Evolutionary conservation across 2,888 invertebrate species (phyloP).

Genomic region (Agrotis clavis): DNA sequence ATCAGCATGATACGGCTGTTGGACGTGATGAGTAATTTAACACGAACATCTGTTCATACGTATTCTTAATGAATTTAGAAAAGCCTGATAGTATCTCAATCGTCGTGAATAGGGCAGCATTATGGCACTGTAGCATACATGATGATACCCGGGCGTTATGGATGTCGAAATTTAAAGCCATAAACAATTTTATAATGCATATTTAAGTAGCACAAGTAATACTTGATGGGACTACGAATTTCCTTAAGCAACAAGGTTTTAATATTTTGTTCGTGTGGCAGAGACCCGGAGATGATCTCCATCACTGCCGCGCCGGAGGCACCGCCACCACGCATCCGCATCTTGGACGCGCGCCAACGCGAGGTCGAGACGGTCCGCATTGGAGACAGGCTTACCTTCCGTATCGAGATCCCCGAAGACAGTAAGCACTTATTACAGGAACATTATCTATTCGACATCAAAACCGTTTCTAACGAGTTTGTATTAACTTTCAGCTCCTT

Average conservation of each 20-base stretch:
- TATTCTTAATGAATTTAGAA: slow-evolving; percentile 71
- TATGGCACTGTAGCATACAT: slow-evolving; percentile 51
- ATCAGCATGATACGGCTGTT: slow-evolving; percentile 66
- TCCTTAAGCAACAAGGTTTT: slow-evolving; percentile 5
- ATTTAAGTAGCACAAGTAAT: neutral
- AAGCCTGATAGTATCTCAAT: slow-evolving; percentile 68
- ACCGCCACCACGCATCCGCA: slow-evolving; percentile 97
- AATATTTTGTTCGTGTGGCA: slow-evolving; percentile 71
- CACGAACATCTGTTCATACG: slow-evolving; percentile 69
- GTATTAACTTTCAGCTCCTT: slow-evolving; percentile 93
- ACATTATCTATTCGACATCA: slow-evolving; percentile 16
- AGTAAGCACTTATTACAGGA: slow-evolving; percentile 92
- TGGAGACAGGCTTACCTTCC: slow-evolving; percentile 98
- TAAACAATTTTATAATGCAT: slow-evolving; percentile 27
- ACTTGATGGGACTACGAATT: neutral
- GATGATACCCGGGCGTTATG: slow-evolving; percentile 23
- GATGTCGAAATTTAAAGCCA: slow-evolving; percentile 4
- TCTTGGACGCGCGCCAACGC: slow-evolving; percentile 95
- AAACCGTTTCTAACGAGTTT: slow-evolving; percentile 20
- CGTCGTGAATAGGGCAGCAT: slow-evolving; percentile 64
- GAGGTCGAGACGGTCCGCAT: slow-evolving; percentile 98
- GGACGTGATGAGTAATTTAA: slow-evolving; percentile 77
- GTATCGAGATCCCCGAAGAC: slow-evolving; percentile 98
- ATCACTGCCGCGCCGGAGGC: slow-evolving; percentile 98
- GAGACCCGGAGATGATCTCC: slow-evolving; percentile 98